Percentiles rank a stretch among this genome's conserved stretches.
Evolutionary conservation across 2,113 vertebrate genomes (phyloP).

Genomic region (Myanophis thanlyinensis): DNA sequence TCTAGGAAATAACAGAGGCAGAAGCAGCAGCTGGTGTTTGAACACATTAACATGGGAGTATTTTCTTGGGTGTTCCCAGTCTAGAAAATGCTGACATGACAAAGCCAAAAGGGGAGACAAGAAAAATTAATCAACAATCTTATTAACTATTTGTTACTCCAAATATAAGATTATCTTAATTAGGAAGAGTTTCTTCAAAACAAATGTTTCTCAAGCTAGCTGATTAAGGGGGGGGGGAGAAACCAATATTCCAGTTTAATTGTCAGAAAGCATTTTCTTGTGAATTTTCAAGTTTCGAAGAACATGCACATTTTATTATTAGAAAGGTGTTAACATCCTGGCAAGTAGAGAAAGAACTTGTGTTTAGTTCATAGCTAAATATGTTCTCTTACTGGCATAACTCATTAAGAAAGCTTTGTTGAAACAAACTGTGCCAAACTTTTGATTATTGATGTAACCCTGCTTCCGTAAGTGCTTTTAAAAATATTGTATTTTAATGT

Average conservation of each 20-base stretch:
- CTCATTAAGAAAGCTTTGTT: not conserved
- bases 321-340: not conserved
- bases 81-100: not conserved
- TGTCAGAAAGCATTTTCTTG: not conserved
- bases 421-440: not conserved
- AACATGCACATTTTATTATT: not conserved
- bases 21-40: not conserved
- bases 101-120: not conserved
- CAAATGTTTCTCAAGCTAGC: not conserved
- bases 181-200: not conserved
- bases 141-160: not conserved
- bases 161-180: conserved; percentile 1
- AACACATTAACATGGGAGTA: not conserved
- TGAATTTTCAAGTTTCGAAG: not conserved
- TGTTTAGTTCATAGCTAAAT: not conserved
- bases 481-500: not conserved
- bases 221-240: not conserved
- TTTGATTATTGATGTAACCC: not conserved
- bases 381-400: not conserved
- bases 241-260: not conserved
- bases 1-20: not conserved
- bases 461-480: not conserved
- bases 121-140: not conserved
- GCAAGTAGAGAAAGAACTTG: not conserved
- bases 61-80: not conserved